phyloP scores from a whole-genome alignment of 1,140 invertebrate genomes.

The Pseudomyrmex flavicornis region DNA sequence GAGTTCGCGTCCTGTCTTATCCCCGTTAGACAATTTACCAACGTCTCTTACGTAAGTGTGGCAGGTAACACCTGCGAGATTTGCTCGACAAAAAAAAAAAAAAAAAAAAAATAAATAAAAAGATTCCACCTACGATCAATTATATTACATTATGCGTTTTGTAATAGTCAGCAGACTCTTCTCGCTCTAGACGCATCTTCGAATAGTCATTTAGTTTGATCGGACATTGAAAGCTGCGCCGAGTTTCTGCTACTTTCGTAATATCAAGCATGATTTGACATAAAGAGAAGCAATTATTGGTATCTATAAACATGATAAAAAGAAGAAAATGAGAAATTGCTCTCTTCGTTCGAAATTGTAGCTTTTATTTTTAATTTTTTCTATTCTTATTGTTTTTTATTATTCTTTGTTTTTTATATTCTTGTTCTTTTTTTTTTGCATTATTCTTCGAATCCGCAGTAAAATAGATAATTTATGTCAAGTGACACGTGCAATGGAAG shows the following conservation, averaged over 20 bases:
- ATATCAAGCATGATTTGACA: neutral
- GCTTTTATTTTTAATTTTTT: too few relatives aligned
- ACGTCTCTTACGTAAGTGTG: conserved; percentile 65
- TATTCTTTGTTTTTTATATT: neutral
- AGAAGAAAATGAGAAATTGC: neutral
- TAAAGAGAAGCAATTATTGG: neutral
- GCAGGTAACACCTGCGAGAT: conserved; percentile 23
- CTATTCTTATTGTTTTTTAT: too few relatives aligned
- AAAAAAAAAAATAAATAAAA: conserved; percentile 22
- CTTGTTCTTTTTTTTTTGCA: neutral
- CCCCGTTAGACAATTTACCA: conserved; percentile 70
- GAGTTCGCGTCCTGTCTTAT: conserved; percentile 55
- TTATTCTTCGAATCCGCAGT: neutral
- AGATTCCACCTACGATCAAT: conserved; percentile 26
- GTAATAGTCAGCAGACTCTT: conserved; percentile 14
- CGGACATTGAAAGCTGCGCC: conserved; percentile 6
- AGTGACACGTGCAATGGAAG: too few relatives aligned
- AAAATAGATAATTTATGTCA: neutral
- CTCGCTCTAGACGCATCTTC: conserved; percentile 7
- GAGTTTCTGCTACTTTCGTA: neutral
- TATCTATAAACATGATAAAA: neutral
- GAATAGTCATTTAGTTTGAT: neutral
- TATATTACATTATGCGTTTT: conserved; percentile 27
- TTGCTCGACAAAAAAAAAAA: conserved; percentile 2
- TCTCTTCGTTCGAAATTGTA: neutral